phyloP scores from a whole-genome alignment of 2,113 vertebrate genomes.

The Centropus bengalensis region DNA sequence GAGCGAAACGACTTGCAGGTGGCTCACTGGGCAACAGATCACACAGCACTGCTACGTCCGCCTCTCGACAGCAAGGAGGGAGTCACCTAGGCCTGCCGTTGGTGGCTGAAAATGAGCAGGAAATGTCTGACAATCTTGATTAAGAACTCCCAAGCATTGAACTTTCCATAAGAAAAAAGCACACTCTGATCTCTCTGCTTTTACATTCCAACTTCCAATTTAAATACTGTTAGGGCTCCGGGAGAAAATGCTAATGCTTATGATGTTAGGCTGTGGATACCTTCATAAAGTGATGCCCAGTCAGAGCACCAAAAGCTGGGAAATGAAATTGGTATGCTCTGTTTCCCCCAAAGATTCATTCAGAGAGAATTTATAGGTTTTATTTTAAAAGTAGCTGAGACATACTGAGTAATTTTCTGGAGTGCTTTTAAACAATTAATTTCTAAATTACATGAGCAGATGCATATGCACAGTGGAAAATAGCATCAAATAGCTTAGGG shows the following conservation, averaged over 20 bases:
- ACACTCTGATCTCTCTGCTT: constrained; percentile 49
- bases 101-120: constrained; percentile 75
- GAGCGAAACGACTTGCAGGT: constrained; percentile 79
- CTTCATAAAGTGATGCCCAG: not conserved
- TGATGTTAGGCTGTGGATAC: not conserved
- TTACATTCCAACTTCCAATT: constrained; percentile 52
- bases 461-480: constrained; percentile 56
- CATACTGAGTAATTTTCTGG: constrained; percentile 43
- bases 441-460: constrained; percentile 66
- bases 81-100: constrained; percentile 70
- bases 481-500: constrained; percentile 34
- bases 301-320: not conserved
- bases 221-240: constrained; percentile 29
- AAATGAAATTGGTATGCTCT: not conserved
- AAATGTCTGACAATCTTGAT: constrained; percentile 75
- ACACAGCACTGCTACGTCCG: constrained; percentile 68
- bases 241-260: not conserved
- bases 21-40: constrained; percentile 77
- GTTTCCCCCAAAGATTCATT: not conserved
- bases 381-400: constrained; percentile 63
- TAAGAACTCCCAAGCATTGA: constrained; percentile 70
- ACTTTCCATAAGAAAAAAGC: constrained; percentile 68
- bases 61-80: constrained; percentile 68
- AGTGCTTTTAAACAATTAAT: constrained; percentile 56
- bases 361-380: constrained; percentile 50